A percentile compares a stretch with the other conserved stretches of the same genome.
phyloP scores from a whole-genome alignment of 2,797 vertebrate genomes.

The Melanitta fusca region DNA sequence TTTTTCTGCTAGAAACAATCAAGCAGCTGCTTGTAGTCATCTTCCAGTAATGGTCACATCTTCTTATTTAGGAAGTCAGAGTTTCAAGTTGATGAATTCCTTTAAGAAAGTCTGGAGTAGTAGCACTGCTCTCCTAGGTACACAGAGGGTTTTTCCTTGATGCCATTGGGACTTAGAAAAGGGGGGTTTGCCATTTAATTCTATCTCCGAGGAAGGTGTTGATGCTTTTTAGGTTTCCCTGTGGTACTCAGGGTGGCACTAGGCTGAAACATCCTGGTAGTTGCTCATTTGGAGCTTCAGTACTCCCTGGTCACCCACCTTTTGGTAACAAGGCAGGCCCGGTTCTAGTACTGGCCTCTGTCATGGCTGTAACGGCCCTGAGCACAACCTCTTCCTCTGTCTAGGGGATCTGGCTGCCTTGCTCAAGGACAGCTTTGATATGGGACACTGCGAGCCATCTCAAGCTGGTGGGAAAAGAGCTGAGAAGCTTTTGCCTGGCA shows the following conservation, averaged over 20 bases:
- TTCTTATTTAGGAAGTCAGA: not conserved
- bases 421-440: not conserved
- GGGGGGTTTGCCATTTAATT: not conserved
- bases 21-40: not conserved
- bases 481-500: not conserved
- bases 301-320: not conserved
- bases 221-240: not conserved
- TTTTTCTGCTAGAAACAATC: not conserved
- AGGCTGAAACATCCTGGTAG: not conserved
- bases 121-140: not conserved
- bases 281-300: not conserved
- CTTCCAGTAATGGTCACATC: not conserved
- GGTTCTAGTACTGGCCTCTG: not conserved
- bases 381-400: not conserved
- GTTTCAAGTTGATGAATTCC: not conserved
- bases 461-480: too few relatives aligned
- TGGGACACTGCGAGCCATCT: not conserved
- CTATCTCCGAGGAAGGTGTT: not conserved
- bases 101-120: not conserved
- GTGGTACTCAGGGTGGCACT: accelerated
- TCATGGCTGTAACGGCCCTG: not conserved
- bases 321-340: accelerated
- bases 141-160: too few relatives aligned
- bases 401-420: not conserved
- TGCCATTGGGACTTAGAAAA: not conserved